A percentile compares a stretch with the other conserved stretches of the same genome.
These are phyloP conservation scores for Seira musarum DNA, from an alignment of 2,888 invertebrate genomes.

Conservation along the genomic window DNA sequence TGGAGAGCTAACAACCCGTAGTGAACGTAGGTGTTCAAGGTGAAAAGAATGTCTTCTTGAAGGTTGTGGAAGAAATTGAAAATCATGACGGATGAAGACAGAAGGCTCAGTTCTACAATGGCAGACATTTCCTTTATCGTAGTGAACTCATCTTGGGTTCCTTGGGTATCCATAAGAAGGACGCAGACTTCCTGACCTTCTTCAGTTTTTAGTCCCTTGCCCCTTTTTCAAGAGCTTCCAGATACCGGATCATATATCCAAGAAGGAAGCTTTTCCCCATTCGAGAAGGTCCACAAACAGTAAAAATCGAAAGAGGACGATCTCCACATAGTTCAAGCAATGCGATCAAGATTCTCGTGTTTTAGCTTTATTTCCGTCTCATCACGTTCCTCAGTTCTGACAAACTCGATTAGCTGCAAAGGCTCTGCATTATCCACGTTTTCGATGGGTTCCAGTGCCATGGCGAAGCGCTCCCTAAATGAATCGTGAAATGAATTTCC, in stretches of 20 bases:
- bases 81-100: slow-evolving; percentile 56
- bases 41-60: slow-evolving; percentile 45
- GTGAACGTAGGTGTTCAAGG: slow-evolving; percentile 42
- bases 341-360: not conserved
- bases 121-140: slow-evolving; percentile 41
- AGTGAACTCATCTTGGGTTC: slow-evolving; percentile 58
- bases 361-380: slow-evolving; percentile 15
- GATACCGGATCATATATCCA: slow-evolving; percentile 28
- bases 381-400: not conserved
- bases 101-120: slow-evolving; percentile 59
- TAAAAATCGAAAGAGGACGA: slow-evolving; percentile 20
- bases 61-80: slow-evolving; percentile 46
- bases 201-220: too few relatives aligned
- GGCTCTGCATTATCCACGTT: slow-evolving; percentile 36
- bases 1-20: not conserved
- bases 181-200: slow-evolving; percentile 66
- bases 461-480: slow-evolving; percentile 72
- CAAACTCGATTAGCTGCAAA: slow-evolving; percentile 33
- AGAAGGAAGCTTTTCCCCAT: slow-evolving; percentile 46
- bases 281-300: slow-evolving; percentile 41
- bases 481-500: too few relatives aligned
- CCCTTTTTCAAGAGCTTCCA: slow-evolving; percentile 22
- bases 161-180: slow-evolving; percentile 62
- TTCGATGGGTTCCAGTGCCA: slow-evolving; percentile 70
- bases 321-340: slow-evolving; percentile 23